These are phyloP conservation scores for Caiman crocodilus DNA, from an alignment of 2,797 vertebrate genomes.

Conservation along the genomic window DNA sequence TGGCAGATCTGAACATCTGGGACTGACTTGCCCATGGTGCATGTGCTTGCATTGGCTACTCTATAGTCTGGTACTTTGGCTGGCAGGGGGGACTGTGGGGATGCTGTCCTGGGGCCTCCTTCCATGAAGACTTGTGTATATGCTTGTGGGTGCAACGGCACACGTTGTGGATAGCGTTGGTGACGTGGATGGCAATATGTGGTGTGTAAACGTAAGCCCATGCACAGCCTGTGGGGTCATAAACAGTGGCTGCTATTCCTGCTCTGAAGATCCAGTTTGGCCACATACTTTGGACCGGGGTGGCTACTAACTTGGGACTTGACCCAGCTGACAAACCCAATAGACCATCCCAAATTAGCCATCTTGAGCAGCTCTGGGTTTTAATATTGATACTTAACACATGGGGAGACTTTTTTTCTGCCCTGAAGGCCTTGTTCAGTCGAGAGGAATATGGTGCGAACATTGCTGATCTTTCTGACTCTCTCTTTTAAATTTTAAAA, in stretches of 20 bases:
- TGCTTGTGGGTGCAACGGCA: background rate
- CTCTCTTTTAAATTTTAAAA: background rate
- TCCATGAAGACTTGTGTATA: fast-evolving
- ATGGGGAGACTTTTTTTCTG: background rate
- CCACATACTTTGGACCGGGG: background rate
- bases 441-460: background rate
- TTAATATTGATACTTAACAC: background rate
- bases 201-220: background rate
- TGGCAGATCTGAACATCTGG: background rate
- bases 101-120: background rate
- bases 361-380: background rate
- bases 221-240: background rate
- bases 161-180: background rate
- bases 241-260: conserved; percentile 14
- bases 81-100: background rate
- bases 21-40: background rate
- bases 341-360: background rate
- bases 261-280: background rate
- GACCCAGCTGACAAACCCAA: conserved; percentile 3
- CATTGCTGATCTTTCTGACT: background rate
- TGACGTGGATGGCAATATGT: background rate
- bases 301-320: background rate
- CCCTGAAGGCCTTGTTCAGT: background rate
- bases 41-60: background rate
- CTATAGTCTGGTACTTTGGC: background rate